Evolutionary conservation across 2,888 invertebrate species (phyloP).

Genomic region (Limnephilus auricula): DNA sequence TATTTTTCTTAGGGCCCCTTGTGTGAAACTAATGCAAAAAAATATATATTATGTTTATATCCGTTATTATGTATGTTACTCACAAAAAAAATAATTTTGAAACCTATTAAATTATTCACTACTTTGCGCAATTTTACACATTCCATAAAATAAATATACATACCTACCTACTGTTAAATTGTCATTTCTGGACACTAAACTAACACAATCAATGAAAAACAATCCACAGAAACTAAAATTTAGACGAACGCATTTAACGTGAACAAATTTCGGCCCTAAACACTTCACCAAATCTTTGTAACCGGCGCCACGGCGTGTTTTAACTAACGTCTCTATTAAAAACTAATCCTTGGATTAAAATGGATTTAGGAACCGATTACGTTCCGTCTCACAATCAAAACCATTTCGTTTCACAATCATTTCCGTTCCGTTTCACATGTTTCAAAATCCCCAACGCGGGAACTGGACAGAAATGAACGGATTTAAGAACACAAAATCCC

Average conservation of each 20-base stretch:
- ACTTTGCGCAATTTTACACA: too few relatives aligned
- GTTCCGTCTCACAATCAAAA: conserved; percentile 20
- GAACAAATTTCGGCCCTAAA: background rate
- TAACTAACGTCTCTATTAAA: conserved; percentile 31
- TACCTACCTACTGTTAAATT: background rate
- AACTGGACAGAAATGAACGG: background rate
- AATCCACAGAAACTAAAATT: background rate
- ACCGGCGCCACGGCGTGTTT: background rate
- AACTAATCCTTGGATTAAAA: conserved; percentile 31
- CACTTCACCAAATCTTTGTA: background rate
- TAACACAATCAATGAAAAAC: background rate
- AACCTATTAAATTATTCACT: too few relatives aligned
- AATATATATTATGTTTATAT: too few relatives aligned
- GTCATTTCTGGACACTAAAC: background rate
- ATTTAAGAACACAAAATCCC: background rate
- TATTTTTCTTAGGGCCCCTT: too few relatives aligned
- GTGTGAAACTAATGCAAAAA: too few relatives aligned
- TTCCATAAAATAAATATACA: background rate
- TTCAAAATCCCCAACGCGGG: background rate
- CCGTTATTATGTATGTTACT: too few relatives aligned
- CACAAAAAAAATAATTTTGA: too few relatives aligned
- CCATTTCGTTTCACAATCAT: conserved; percentile 9
- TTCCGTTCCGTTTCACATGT: background rate
- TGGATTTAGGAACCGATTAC: conserved; percentile 28
- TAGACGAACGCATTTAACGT: background rate